Evolutionary conservation across 2,113 vertebrate species (phyloP).

Genomic region (Tyto alba): DNA sequence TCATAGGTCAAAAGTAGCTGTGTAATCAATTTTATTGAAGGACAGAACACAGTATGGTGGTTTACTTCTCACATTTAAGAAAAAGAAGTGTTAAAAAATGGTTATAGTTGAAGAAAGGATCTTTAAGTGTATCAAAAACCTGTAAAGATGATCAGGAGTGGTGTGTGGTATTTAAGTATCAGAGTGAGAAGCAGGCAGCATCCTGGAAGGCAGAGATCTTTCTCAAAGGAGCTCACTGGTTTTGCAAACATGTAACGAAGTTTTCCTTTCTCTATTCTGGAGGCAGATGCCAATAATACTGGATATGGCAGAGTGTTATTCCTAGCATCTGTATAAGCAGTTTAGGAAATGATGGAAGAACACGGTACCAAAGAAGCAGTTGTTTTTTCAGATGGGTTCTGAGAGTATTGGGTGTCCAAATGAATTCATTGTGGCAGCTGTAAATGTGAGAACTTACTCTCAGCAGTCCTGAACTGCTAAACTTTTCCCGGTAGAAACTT

Average conservation of each 20-base stretch:
- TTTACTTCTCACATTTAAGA: background rate
- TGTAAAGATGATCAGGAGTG: background rate
- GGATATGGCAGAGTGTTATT: background rate
- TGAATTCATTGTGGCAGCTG: background rate
- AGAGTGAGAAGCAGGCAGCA: background rate
- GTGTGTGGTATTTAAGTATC: constrained; percentile 5
- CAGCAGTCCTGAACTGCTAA: background rate
- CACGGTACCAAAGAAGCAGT: background rate
- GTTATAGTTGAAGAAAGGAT: constrained; percentile 5
- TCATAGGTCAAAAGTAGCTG: background rate
- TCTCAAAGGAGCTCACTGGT: constrained; percentile 18
- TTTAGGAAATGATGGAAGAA: background rate
- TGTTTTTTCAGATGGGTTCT: background rate
- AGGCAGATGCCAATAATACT: background rate
- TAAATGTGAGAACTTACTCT: background rate
- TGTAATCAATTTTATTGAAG: constrained; percentile 4
- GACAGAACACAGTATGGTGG: background rate
- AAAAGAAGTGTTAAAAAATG: background rate
- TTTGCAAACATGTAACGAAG: background rate
- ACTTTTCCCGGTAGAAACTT: constrained; percentile 10
- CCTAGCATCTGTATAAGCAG: background rate
- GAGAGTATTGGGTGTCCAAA: background rate
- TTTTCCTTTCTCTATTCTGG: constrained; percentile 1
- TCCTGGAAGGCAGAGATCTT: background rate
- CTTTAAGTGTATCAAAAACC: constrained; percentile 4